A percentile compares a stretch with the other conserved stretches of the same genome.
Evolutionary conservation across 2,888 invertebrate species (phyloP).

Genomic region (Clusia tigrina): DNA sequence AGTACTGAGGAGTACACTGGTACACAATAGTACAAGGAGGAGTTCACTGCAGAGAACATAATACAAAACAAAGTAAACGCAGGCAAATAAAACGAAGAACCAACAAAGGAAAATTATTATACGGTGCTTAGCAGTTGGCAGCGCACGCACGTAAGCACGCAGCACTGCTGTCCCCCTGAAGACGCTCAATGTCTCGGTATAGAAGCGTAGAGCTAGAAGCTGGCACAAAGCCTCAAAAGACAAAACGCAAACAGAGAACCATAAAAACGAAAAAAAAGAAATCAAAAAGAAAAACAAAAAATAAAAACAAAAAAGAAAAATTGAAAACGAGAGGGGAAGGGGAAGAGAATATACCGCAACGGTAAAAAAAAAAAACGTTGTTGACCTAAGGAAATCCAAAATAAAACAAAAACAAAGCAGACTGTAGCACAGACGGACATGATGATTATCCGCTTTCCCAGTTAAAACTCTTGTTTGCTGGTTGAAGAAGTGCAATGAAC

Average conservation of each 20-base stretch:
- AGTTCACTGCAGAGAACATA: not conserved
- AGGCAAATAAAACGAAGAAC: too few species aligned
- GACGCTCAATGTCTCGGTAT: too few species aligned
- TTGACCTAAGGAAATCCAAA: not conserved
- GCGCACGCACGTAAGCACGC: too few species aligned
- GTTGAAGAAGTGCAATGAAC: too few species aligned
- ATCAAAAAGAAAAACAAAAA: not conserved
- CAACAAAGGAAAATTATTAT: slow-evolving; percentile 1
- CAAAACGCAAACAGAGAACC: not conserved
- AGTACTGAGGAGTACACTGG: too few species aligned
- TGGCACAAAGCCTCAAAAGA: not conserved
- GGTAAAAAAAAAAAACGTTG: slow-evolving; percentile 5
- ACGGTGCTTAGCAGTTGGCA: slow-evolving; percentile 11
- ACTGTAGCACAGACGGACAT: not conserved
- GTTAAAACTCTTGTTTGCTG: too few species aligned
- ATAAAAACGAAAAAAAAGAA: not conserved
- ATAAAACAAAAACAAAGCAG: not conserved
- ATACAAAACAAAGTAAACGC: not conserved
- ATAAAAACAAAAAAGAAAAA: not conserved
- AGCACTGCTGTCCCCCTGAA: not conserved
- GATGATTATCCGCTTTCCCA: too few species aligned
- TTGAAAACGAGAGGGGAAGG: not conserved
- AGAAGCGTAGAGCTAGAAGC: too few species aligned
- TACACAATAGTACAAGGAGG: not conserved
- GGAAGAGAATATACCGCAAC: not conserved